Percentiles rank a stretch among this genome's conserved stretches.
These are phyloP conservation scores for Mesoclemmys tuberculata DNA, from an alignment of 2,113 vertebrate genomes.

Conservation along the genomic window DNA sequence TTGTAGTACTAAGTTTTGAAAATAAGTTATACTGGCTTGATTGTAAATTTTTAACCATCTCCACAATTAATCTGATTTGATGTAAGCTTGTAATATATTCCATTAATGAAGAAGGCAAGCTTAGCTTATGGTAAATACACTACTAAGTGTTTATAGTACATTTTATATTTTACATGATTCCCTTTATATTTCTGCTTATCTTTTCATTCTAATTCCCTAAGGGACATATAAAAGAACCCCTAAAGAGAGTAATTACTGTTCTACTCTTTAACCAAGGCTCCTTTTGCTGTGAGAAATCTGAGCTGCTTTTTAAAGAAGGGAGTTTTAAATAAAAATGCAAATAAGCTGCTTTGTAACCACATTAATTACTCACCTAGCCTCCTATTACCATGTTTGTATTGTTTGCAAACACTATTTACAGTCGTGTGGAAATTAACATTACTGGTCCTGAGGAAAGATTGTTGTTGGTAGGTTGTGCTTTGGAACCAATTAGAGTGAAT, in stretches of 20 bases:
- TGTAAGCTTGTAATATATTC: constrained; percentile 78
- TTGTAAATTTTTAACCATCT: constrained; percentile 40
- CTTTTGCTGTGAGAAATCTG: constrained; percentile 86
- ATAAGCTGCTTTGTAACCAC: constrained; percentile 98
- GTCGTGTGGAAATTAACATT: constrained; percentile 91
- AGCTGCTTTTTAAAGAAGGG: constrained; percentile 91
- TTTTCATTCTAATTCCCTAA: constrained; percentile 90
- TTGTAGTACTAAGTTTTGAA: constrained; percentile 3
- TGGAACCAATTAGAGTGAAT: constrained; percentile 98
- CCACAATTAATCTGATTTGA: constrained; percentile 75
- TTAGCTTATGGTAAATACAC: constrained; percentile 83
- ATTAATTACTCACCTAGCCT: constrained; percentile 97
- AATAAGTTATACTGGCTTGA: constrained; percentile 52
- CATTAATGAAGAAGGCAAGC: constrained; percentile 81
- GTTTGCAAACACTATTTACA: constrained; percentile 94
- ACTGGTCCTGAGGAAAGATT: constrained; percentile 83
- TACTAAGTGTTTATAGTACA: constrained; percentile 87
- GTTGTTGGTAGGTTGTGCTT: constrained; percentile 92
- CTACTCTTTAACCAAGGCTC: constrained; percentile 90
- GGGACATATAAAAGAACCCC: constrained; percentile 93
- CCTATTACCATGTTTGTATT: constrained; percentile 97
- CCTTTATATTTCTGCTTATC: constrained; percentile 99
- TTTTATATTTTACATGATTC: constrained; percentile 95
- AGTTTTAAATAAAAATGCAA: constrained; percentile 97
- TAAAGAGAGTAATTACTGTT: constrained; percentile 89